Percentiles rank a stretch among this genome's conserved stretches.
Conservation (phyloP, 2,888 invertebrate species). For the Ochropleura plecta region DNA sequence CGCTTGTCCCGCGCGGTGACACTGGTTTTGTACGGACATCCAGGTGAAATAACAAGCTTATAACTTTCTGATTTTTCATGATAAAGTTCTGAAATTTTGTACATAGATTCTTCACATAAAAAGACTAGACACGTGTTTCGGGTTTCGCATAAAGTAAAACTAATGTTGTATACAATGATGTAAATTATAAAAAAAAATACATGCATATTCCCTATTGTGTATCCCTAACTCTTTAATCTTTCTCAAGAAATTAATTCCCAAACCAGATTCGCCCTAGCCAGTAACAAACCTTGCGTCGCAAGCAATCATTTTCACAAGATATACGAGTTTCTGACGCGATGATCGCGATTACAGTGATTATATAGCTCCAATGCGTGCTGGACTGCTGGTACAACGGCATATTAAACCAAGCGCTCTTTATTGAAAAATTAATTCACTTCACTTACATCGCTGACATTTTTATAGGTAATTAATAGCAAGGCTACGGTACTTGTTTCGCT, state of each 20-base stretch:
- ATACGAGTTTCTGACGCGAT: slow-evolving; percentile 68
- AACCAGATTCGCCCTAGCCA: slow-evolving; percentile 18
- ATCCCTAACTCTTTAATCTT: background rate
- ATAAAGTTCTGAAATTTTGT: too few species aligned
- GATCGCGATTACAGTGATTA: slow-evolving; percentile 69
- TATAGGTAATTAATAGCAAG: slow-evolving; percentile 43
- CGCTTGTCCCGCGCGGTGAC: too few species aligned
- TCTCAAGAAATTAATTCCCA: slow-evolving; percentile 5
- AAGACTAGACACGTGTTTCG: too few species aligned
- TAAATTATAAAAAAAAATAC: too few species aligned
- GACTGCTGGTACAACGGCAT: slow-evolving; percentile 46
- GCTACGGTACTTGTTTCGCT: slow-evolving; percentile 35
- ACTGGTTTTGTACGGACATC: too few species aligned
- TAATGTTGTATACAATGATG: too few species aligned
- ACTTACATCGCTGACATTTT: slow-evolving; percentile 57
- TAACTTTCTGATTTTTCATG: too few species aligned
- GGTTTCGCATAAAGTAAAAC: too few species aligned
- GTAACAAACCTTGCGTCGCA: slow-evolving; percentile 37
- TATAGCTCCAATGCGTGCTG: slow-evolving; percentile 50
- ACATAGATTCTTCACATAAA: too few species aligned
- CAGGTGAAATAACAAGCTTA: too few species aligned
- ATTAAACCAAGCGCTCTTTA: slow-evolving; percentile 53
- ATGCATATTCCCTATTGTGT: too few species aligned
- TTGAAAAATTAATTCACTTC: slow-evolving; percentile 62
- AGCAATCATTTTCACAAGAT: slow-evolving; percentile 65